These are phyloP conservation scores for Teleogryllus occipitalis DNA, from an alignment of 1,140 invertebrate species.

Conservation along the genomic window DNA sequence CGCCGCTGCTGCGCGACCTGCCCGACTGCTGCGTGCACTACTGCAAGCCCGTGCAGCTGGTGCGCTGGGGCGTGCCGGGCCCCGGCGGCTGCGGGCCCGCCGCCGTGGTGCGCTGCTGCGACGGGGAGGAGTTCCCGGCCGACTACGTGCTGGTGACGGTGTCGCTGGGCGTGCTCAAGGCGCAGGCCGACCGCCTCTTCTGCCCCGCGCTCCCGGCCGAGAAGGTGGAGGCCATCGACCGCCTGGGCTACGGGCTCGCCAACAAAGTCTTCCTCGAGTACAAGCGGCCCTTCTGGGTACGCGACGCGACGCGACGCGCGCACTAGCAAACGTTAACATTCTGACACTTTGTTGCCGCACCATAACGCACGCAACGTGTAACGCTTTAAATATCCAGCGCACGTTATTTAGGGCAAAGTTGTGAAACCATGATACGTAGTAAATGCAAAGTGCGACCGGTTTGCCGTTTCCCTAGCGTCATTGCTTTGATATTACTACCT, in stretches of 20 bases:
- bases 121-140: constrained; percentile 59
- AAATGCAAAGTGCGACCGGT: too few relatives aligned
- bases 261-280: constrained; percentile 75
- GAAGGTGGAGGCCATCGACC: constrained; percentile 66
- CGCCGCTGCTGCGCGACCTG: constrained; percentile 49
- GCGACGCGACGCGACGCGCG: too few relatives aligned
- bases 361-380: too few relatives aligned
- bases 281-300: constrained; percentile 61
- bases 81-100: constrained; percentile 41
- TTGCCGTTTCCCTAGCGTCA: too few relatives aligned
- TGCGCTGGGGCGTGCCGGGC: constrained; percentile 50
- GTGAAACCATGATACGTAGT: too few relatives aligned
- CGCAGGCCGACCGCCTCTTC: constrained; percentile 62
- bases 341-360: too few relatives aligned
- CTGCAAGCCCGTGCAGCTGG: constrained; percentile 50
- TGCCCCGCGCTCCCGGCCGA: constrained; percentile 60
- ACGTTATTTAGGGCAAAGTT: too few relatives aligned
- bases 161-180: constrained; percentile 76
- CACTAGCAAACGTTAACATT: too few relatives aligned
- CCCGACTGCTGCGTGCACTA: constrained; percentile 48
- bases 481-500: too few relatives aligned
- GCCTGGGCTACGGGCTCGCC: constrained; percentile 52
- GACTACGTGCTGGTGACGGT: constrained; percentile 77
- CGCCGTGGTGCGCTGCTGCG: constrained; percentile 54
- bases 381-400: too few relatives aligned